These are phyloP conservation scores for Poecilia gillii DNA, from an alignment of 2,797 vertebrate genomes.

Conservation along the genomic window DNA sequence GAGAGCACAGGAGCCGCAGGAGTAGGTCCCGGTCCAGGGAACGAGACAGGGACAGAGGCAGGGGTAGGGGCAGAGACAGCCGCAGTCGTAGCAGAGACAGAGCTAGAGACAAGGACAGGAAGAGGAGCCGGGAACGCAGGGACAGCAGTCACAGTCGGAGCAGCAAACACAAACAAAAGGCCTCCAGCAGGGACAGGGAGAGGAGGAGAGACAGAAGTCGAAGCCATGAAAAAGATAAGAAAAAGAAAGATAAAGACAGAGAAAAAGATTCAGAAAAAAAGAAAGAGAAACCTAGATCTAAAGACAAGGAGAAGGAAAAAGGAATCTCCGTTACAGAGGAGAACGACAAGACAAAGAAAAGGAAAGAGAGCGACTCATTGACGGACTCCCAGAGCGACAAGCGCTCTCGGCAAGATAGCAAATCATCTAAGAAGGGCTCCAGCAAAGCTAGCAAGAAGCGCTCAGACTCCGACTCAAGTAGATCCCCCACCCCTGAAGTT, in stretches of 20 bases:
- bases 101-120: conserved; percentile 90
- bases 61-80: conserved; percentile 79
- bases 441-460: conserved; percentile 91
- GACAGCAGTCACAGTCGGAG: conserved; percentile 86
- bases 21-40: conserved; percentile 89
- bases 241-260: conserved; percentile 87
- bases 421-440: conserved; percentile 84
- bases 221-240: conserved; percentile 90
- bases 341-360: conserved; percentile 80
- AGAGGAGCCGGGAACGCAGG: conserved; percentile 85
- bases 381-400: conserved; percentile 86
- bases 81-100: conserved; percentile 87
- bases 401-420: conserved; percentile 90
- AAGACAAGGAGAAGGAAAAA: conserved; percentile 83
- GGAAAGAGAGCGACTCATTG: conserved; percentile 82
- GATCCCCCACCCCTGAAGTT: conserved; percentile 91
- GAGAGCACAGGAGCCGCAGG: conserved; percentile 82
- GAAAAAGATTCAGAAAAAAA: conserved; percentile 81
- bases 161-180: conserved; percentile 91
- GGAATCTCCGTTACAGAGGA: conserved; percentile 82
- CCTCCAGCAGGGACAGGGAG: conserved; percentile 90
- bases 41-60: conserved; percentile 85
- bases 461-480: conserved; percentile 94
- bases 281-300: conserved; percentile 83
- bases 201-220: conserved; percentile 89